Evolutionary conservation across 2,888 invertebrate species (phyloP), one percentile per base, ranked within the genome.

Genomic region (Tribolium freemani): DNA sequence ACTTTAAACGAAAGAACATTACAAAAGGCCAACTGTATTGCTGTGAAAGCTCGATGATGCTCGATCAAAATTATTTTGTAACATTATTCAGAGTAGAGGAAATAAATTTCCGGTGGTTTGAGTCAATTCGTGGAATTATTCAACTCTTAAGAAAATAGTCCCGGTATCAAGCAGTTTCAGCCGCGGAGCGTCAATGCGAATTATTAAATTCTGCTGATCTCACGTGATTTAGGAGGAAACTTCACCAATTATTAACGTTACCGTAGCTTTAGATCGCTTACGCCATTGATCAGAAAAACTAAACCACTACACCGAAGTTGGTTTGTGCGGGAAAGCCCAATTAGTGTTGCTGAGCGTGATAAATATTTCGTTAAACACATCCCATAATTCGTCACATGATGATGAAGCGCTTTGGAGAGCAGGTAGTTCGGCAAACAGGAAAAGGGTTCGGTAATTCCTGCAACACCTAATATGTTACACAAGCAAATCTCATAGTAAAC

Each of bases 391-490:
- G 54, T 66, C 66, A 66, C 54, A 8, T 58, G 57, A 50, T 30
- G 67, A 48, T 45, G 57, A 16, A 45, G 48, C 31, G 9, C 5
- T 21, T 54, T 54, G 11, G n/a, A 45, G 51, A 51, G 69, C 60
- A 69, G 60, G 60, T 57, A 53, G 51, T 51, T 53, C 38, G 30
- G 73, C 60, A 75, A 75, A 75, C 69, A 73, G n/a, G 61, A 31
- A 54, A 69, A 60, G 68, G 69, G 61, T 67, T 73, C 71, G 68
- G 66, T 75, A 71, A 75, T 75, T 69, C 48, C 68, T 53, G 68
- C 68, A 73, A 73, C 71, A 69, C 61, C 68, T 73, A 75, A 75
- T 73, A 63, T 60, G 63, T 68, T 70, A 67, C 48, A 73, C 67
- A 71, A 58, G 57, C 73, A 71, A 72, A 72, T 72, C 72, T 69